phyloP scores from a whole-genome alignment of 2,888 invertebrate species.

The Galeopsomyia nigrocyanea region DNA sequence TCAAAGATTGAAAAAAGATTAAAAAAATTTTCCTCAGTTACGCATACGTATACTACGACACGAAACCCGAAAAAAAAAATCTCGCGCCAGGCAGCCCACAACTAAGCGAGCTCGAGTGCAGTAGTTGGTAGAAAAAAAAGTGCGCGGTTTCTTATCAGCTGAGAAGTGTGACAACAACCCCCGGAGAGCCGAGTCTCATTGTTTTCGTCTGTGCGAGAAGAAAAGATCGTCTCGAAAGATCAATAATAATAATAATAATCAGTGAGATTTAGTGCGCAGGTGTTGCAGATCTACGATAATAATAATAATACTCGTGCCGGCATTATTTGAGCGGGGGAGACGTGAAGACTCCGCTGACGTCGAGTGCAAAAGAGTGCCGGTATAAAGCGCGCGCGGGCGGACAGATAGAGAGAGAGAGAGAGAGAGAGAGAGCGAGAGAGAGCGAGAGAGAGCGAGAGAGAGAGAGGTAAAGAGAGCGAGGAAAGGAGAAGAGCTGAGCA shows the following conservation, averaged over 20 bases:
- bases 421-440: neutral
- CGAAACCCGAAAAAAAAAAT: no score
- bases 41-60: no score
- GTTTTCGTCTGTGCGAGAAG: no score
- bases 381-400: conserved; percentile 9
- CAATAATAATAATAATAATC: neutral
- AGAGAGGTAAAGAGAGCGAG: neutral
- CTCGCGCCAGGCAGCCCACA: no score
- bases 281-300: neutral
- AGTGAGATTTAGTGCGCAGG: neutral
- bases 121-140: conserved; percentile 65
- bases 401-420: conserved; percentile 13
- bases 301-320: conserved; percentile 2
- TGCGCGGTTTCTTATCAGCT: conserved; percentile 33
- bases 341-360: neutral
- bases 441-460: neutral
- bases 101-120: conserved; percentile 46
- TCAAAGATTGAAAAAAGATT: no score
- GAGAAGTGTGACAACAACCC: conserved; percentile 50
- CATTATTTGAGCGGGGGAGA: neutral
- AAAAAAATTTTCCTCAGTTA: no score
- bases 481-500: conserved; percentile 7
- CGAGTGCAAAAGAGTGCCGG: conserved; percentile 36
- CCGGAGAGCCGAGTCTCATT: conserved; percentile 55
- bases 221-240: conserved; percentile 49